A percentile compares a stretch with the other conserved stretches of the same genome.
These are phyloP conservation scores for Dicentrarchus labrax DNA, from an alignment of 2,113 vertebrate genomes.

Conservation along the genomic window DNA sequence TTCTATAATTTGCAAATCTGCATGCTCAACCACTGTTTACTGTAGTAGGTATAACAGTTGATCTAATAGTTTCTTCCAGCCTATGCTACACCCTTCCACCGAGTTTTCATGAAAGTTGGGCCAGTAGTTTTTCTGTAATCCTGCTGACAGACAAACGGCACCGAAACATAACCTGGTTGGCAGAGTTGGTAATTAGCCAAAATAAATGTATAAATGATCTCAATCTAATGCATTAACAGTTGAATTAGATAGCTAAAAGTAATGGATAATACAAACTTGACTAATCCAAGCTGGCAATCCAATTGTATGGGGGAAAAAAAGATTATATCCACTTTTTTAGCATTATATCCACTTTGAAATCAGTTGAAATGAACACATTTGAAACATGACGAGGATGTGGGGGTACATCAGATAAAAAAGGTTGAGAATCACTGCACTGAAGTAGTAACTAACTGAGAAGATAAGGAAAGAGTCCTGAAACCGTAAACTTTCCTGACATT, in stretches of 20 bases:
- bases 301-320: neutral
- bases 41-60: too few species aligned
- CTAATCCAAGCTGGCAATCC: neutral
- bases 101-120: too few species aligned
- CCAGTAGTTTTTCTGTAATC: too few species aligned
- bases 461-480: constrained; percentile 20
- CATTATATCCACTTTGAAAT: neutral
- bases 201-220: neutral
- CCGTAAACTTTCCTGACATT: constrained; percentile 45
- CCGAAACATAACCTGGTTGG: too few species aligned
- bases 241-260: neutral
- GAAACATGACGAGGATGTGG: neutral
- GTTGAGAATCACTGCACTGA: neutral
- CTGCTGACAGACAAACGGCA: too few species aligned
- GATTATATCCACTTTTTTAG: neutral
- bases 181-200: neutral
- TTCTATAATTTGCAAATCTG: too few species aligned
- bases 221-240: neutral
- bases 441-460: neutral
- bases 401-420: neutral
- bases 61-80: too few species aligned
- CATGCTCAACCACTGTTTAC: too few species aligned
- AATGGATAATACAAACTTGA: neutral
- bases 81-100: too few species aligned
- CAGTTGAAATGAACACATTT: neutral